Evolutionary conservation across 2,113 vertebrate genomes (phyloP), one percentile per base, ranked within the genome.

Genomic region (Ibidorhyncha struthersii): DNA sequence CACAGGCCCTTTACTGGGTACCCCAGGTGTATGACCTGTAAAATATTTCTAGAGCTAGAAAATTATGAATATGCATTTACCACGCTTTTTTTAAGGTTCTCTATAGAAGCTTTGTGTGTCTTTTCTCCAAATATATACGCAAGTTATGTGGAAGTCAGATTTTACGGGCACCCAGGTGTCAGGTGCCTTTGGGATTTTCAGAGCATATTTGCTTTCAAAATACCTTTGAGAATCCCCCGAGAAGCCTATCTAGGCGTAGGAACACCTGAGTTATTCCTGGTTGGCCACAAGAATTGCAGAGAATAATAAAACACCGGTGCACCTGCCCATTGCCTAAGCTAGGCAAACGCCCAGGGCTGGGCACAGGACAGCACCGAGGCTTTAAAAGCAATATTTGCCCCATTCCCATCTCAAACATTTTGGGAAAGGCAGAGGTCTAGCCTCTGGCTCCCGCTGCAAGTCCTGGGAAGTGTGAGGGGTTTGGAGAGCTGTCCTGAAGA

Each of bases 41-140:
- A 82, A 95, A 47, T 72, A 85, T 69, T 82, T 94, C 58, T 52
- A 88, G 36, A 91, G 13, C 56, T 94, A 85, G 74, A 82, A 95
- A 58, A 85, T 79, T n/a, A 73, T 38, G 53, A 87, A 76, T 73
- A 82, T 69, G 36, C 34, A 82, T 93, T 91, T 62, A 79, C 45
- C 26, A 34, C 21, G 22, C 22, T 41, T 81, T 59, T 52, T 45
- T 58, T 17, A 82, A 43, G 19, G n/a, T 52, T 76, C 14, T 82
- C 43, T 87, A 9, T 8, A 72, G 58, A 72, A 73, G 8, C 30
- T 77, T 71, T 93, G 89, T 45, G 25, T 50, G 49, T 45, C 27
- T 85, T 69, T 82, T 72, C 78, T 91, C 61, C 40, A 91, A 82
- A 84, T 34, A 41, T 10, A 72, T 30, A 59, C 7, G 40, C 16